Evolutionary conservation across 2,797 vertebrate species (phyloP).

Genomic region (Syndactyla subalaris): DNA sequence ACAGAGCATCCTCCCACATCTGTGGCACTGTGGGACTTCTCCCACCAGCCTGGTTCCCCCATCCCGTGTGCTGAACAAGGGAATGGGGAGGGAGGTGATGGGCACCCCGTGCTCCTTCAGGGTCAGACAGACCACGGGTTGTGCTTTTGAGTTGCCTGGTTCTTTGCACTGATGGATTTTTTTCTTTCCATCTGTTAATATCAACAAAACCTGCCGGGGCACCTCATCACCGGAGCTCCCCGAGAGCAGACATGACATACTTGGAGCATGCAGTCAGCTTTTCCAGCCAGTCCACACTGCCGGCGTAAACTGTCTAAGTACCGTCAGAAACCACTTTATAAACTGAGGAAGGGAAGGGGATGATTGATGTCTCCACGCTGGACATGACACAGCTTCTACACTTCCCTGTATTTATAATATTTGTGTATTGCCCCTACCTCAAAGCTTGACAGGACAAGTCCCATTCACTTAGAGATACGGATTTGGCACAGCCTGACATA

Average conservation of each 20-base stretch:
- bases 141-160: background rate
- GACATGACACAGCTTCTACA: slow-evolving; percentile 55
- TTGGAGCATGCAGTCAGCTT: slow-evolving; percentile 70
- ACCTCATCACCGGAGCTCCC: slow-evolving; percentile 22
- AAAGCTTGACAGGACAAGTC: slow-evolving; percentile 38
- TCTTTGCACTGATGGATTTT: background rate
- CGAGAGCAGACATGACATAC: slow-evolving; percentile 23
- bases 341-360: slow-evolving; percentile 38
- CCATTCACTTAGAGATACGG: slow-evolving; percentile 43
- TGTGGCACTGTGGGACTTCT: background rate
- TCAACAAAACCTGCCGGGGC: slow-evolving; percentile 47
- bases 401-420: slow-evolving; percentile 67
- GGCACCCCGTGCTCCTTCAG: accelerated
- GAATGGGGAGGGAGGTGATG: accelerated
- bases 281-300: slow-evolving; percentile 52
- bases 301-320: slow-evolving; percentile 53
- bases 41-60: background rate
- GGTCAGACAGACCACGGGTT: background rate
- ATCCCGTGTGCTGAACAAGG: accelerated
- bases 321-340: slow-evolving; percentile 68
- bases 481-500: slow-evolving; percentile 65
- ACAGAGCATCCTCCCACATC: background rate
- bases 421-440: slow-evolving; percentile 42
- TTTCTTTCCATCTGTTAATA: background rate
- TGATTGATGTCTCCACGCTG: slow-evolving; percentile 64